Evolutionary conservation across 1,140 invertebrate species (phyloP).

Genomic region (Bombus superbus): DNA sequence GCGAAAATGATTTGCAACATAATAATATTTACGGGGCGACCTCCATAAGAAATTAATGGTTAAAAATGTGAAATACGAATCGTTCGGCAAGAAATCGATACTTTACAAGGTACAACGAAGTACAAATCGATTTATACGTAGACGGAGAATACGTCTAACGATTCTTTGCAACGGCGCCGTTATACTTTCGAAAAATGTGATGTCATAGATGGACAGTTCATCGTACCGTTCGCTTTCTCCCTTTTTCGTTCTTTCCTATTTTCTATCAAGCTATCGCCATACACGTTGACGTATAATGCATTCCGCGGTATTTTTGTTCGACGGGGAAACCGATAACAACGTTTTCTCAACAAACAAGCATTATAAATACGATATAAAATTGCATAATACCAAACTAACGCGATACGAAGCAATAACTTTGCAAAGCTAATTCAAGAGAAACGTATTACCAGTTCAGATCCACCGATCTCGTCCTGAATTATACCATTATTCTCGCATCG

Average conservation of each 20-base stretch:
- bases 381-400: background rate
- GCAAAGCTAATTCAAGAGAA: background rate
- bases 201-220: background rate
- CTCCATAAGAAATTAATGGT: background rate
- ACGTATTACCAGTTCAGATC: slow-evolving; percentile 15
- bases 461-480: background rate
- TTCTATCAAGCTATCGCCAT: background rate
- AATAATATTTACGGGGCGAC: background rate
- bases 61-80: background rate
- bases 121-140: background rate
- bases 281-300: background rate
- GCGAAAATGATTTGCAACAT: background rate
- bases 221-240: background rate
- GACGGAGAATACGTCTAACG: background rate
- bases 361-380: background rate
- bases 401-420: background rate
- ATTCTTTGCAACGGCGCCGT: background rate
- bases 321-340: background rate
- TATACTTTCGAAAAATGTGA: background rate
- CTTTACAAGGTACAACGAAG: background rate
- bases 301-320: background rate
- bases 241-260: background rate
- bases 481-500: background rate
- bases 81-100: background rate
- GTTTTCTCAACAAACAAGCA: background rate